A percentile compares a stretch with the other conserved stretches of the same genome.
phyloP scores from a whole-genome alignment of 2,797 vertebrate species.

The Brachyalestes nurse region DNA sequence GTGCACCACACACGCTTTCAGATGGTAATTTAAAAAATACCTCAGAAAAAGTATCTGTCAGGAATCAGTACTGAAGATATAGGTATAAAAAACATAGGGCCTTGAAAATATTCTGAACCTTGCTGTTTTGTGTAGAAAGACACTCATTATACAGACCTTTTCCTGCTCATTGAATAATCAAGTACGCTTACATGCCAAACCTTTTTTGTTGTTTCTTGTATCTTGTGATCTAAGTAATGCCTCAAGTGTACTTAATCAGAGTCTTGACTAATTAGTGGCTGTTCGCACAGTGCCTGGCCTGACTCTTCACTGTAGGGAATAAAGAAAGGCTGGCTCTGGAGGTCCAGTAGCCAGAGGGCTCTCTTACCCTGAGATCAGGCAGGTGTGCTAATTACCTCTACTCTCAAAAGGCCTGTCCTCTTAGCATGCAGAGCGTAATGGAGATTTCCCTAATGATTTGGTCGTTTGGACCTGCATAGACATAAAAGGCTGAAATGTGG shows the following conservation, averaged over 20 bases:
- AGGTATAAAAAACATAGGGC: background rate
- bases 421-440: conserved; percentile 64
- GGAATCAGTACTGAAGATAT: background rate
- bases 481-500: conserved; percentile 65
- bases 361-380: conserved; percentile 58
- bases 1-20: background rate
- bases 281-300: conserved; percentile 21
- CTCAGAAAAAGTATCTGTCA: background rate
- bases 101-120: background rate
- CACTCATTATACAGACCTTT: background rate
- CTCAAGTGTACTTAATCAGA: conserved; percentile 47
- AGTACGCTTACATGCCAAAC: conserved; percentile 26
- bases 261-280: conserved; percentile 46
- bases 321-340: conserved; percentile 44
- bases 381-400: conserved; percentile 69
- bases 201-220: conserved; percentile 12
- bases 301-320: conserved; percentile 16
- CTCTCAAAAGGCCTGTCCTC: conserved; percentile 61
- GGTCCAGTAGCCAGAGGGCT: conserved; percentile 52
- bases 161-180: conserved; percentile 20
- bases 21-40: background rate
- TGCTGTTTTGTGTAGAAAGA: background rate
- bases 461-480: conserved; percentile 68
- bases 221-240: conserved; percentile 45
- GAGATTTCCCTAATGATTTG: conserved; percentile 70